Conservation (phyloP, 1,140 invertebrate genomes). For the Drosophila trapezifrons region DNA sequence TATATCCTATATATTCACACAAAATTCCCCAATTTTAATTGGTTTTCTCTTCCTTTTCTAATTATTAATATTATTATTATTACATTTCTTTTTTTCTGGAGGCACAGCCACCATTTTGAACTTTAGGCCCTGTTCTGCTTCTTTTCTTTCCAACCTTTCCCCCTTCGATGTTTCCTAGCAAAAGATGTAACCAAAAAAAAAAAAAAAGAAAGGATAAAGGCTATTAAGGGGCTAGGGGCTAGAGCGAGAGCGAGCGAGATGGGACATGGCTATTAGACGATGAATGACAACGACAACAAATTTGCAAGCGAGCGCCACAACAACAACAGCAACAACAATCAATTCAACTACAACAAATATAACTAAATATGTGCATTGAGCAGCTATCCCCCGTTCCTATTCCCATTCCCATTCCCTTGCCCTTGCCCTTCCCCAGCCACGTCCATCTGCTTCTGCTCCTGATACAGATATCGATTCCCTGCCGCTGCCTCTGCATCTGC, state of each 20-base stretch:
- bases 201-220: background rate
- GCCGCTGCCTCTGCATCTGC: background rate
- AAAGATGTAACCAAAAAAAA: background rate
- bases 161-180: constrained; percentile 27
- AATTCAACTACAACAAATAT: constrained; percentile 62
- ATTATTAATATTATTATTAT: constrained; percentile 26
- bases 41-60: constrained; percentile 18
- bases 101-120: constrained; percentile 80
- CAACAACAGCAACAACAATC: constrained; percentile 51
- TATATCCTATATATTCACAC: constrained; percentile 15
- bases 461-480: background rate
- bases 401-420: background rate
- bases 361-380: constrained; percentile 74
- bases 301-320: constrained; percentile 37
- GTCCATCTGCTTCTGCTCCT: background rate
- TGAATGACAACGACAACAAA: constrained; percentile 65
- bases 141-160: background rate
- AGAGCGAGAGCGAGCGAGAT: background rate
- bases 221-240: background rate
- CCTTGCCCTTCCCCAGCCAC: constrained; percentile 1
- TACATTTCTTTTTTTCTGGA: constrained; percentile 43
- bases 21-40: constrained; percentile 11
- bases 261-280: constrained; percentile 34
- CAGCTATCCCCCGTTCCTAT: constrained; percentile 28
- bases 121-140: constrained; percentile 66